Base-by-base conservation (phyloP, 2,113 vertebrate genomes). In the Ophthalmolycus amberensis region DNA sequence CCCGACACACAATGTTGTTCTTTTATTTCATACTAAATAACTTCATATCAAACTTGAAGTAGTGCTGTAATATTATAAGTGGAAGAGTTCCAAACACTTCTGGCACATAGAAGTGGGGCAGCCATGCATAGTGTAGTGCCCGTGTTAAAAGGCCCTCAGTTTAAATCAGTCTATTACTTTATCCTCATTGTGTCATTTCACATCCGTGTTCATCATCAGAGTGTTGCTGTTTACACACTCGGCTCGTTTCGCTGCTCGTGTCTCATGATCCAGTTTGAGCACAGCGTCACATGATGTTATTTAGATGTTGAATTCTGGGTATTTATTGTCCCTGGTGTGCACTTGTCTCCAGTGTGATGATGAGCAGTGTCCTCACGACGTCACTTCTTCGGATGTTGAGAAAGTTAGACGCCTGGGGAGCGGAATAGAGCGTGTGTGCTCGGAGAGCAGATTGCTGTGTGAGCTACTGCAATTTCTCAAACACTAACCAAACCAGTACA, bases 101-200 rank as follows among this genome's bases (percentile, higher is more conserved):
- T 82, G 80, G 75, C 56, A 70, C 60, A 54, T n/a, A 58, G 60
- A 85, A 85, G 63, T 56, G 71, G 73, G 52, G 25, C 77, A 67
- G 16, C 60, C 52, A 46, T 69, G 80, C 58, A 77, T 22, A 75
- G 64, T 37, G 38, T 15, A 59, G 42, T 22, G 20, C n/a, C 27
- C 32, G n/a, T 82, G 46, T 66, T 77, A 65, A 88, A 86, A 75
- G 76, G 79, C 71, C 59, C 68, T 83, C 67, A 25, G n/a, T 84
- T 87, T 71, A 74, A 82, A 89, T 91, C 71, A 79, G 83, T 40
- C 80, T 52, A 64, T 67, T 20, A 75, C 74, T 84, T 87, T 60
- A 89, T 86, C 90, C 82, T 88, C 84, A 85, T 83, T 90, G 82
- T 88, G 91, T 92, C 91, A 75, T 81, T 83, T 84, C 86, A 69